phyloP scores from a whole-genome alignment of 1,140 invertebrate species.

The Tetranychus cinnabarinus region DNA sequence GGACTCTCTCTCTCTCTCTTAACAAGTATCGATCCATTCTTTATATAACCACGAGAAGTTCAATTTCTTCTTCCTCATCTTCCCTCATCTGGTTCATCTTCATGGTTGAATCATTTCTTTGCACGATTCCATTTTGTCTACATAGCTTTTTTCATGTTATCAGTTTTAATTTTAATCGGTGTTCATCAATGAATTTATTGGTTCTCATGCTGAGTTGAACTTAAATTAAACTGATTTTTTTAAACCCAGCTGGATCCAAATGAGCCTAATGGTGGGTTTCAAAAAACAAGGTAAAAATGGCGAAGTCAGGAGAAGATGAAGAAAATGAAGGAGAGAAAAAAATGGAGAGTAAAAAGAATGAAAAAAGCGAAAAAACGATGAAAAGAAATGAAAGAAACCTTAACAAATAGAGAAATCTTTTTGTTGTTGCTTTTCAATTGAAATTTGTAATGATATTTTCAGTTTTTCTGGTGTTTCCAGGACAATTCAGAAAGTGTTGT shows the following conservation, averaged over 20 bases:
- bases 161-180: not conserved
- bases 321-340: not conserved
- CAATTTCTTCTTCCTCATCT: too few species aligned
- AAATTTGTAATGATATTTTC: not conserved
- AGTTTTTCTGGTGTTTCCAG: too few species aligned
- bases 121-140: too few species aligned
- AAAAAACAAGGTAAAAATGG: not conserved
- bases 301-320: not conserved
- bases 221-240: not conserved
- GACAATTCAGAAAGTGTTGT: too few species aligned
- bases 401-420: not conserved
- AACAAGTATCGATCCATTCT: too few species aligned
- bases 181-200: not conserved
- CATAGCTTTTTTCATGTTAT: not conserved
- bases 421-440: not conserved
- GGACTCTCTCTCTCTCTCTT: too few species aligned
- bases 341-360: not conserved
- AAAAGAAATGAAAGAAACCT: not conserved
- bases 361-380: not conserved
- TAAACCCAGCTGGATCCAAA: not conserved
- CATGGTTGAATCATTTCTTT: too few species aligned
- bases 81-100: not conserved
- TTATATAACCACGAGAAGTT: too few species aligned
- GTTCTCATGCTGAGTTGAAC: not conserved
- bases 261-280: not conserved